A percentile compares a stretch with the other conserved stretches of the same genome.
Conservation (phyloP, 2,888 invertebrate genomes). For the Lithosia quadra region DNA sequence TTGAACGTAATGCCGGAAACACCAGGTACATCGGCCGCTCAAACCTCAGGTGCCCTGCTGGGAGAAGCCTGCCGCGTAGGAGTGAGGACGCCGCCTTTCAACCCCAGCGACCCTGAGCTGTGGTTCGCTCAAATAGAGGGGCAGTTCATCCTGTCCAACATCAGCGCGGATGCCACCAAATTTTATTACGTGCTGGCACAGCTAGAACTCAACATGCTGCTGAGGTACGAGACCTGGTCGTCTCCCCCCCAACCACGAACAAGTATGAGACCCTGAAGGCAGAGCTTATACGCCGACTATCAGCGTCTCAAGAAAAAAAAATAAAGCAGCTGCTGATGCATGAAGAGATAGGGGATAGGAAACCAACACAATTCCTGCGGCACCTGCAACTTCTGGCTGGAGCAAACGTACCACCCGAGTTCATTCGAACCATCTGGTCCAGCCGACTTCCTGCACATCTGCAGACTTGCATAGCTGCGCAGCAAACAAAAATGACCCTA, state of each 20-base stretch:
- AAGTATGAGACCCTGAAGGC: slow-evolving; percentile 27
- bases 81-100: slow-evolving; percentile 11
- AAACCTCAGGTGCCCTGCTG: neutral
- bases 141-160: slow-evolving; percentile 39
- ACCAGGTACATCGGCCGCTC: too few relatives aligned
- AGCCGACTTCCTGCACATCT: slow-evolving; percentile 2
- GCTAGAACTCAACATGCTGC: slow-evolving; percentile 18
- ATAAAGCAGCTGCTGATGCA: slow-evolving; percentile 38
- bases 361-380: slow-evolving; percentile 39
- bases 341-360: slow-evolving; percentile 42
- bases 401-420: neutral
- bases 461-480: slow-evolving; percentile 2
- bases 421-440: slow-evolving; percentile 5
- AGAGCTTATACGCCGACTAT: slow-evolving; percentile 26
- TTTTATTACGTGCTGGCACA: slow-evolving; percentile 26
- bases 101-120: slow-evolving; percentile 3
- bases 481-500: neutral
- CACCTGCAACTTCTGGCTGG: slow-evolving; percentile 21
- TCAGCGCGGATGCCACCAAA: too few relatives aligned
- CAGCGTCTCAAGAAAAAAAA: slow-evolving; percentile 39
- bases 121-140: slow-evolving; percentile 38
- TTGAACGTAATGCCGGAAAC: too few relatives aligned
- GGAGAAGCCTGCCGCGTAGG: neutral
- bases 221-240: slow-evolving; percentile 44
- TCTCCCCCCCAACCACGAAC: slow-evolving; percentile 29